Evolutionary conservation across 2,888 invertebrate species (phyloP), one percentile per base, ranked within the genome.

Genomic region (Drosophila barbarae): DNA sequence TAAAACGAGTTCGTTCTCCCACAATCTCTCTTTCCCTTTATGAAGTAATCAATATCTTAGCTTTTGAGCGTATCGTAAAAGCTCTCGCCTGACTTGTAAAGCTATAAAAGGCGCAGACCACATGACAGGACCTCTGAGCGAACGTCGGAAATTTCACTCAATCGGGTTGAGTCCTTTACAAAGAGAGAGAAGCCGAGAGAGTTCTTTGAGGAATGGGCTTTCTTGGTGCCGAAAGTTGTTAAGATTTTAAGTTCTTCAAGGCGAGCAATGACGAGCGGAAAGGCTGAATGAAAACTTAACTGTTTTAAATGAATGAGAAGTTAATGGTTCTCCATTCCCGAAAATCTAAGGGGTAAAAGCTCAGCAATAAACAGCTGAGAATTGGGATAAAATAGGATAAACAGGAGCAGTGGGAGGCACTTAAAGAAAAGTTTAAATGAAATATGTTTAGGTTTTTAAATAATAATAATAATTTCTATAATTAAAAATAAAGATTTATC

Each of bases 61-160:
- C 56, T 66, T 63, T 71, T 64, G 71, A 70, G 71, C 66, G 66
- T 61, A 64, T 53, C 67, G 67, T 60, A 60, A 69, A 68, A 68
- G 67, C 67, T 68, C 61, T 68, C 58, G 72, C 59, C 34, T 65
- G 63, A 42, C 63, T 52, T 65, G 36, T 23, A 38, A 36, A 63
- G 63, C 63, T 63, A 32, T n/a, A 34, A 32, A 52, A 21, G 54
- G 52, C 72, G 59, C 42, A 67, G 64, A 79, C 76, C 80, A 76
- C 80, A 76, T 80, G 76, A 76, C 80, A 52, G 69, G 39, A 50
- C 57, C 36, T 61, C 61, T 69, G 77, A 78, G 77, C 73, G 58
- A 58, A 83, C 67, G 8, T 35, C 15, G 2, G 12, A 2, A 32
- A 32, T 7, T 10, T 5, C 6, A 18, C 63, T 63, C 65, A 65